phyloP scores from a whole-genome alignment of 2,888 invertebrate species.

The Abrostola triplasia region DNA sequence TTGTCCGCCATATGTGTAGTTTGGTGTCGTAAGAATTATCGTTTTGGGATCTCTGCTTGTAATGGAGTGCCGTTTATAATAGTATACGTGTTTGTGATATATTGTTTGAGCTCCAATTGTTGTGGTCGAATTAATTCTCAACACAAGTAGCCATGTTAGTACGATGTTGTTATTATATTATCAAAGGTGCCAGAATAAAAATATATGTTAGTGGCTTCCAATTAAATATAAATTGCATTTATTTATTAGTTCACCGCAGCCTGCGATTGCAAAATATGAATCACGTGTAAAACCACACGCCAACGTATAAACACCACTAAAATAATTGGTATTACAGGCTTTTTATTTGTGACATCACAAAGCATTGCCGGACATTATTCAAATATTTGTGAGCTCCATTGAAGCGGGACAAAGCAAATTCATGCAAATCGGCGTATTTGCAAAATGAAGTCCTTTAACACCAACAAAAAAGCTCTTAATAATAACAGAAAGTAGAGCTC shows the following conservation, averaged over 20 bases:
- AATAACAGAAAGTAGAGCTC: constrained; percentile 66
- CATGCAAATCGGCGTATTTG: constrained; percentile 83
- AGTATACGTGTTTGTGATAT: constrained; percentile 41
- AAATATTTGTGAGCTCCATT: constrained; percentile 67
- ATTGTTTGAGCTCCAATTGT: constrained; percentile 12
- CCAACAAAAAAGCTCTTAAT: constrained; percentile 78
- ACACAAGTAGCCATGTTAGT: too few relatives aligned
- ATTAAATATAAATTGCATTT: too few relatives aligned
- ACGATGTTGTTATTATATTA: too few relatives aligned
- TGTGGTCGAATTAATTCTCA: neutral
- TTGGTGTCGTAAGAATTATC: constrained; percentile 71
- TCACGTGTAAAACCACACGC: neutral
- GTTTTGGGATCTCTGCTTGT: constrained; percentile 61
- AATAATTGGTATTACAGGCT: constrained; percentile 7
- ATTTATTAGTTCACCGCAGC: too few relatives aligned
- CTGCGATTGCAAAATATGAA: neutral
- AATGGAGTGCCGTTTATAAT: constrained; percentile 46
- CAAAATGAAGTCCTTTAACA: constrained; percentile 74
- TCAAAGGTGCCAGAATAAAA: too few relatives aligned
- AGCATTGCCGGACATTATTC: constrained; percentile 63
- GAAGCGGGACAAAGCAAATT: constrained; percentile 69
- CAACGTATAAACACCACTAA: neutral
- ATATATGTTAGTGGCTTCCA: too few relatives aligned
- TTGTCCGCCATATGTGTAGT: constrained; percentile 77
- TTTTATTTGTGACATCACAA: constrained; percentile 24